Evolutionary conservation across 1,140 invertebrate genomes (phyloP).

Genomic region (Drosophila novamexicana): DNA sequence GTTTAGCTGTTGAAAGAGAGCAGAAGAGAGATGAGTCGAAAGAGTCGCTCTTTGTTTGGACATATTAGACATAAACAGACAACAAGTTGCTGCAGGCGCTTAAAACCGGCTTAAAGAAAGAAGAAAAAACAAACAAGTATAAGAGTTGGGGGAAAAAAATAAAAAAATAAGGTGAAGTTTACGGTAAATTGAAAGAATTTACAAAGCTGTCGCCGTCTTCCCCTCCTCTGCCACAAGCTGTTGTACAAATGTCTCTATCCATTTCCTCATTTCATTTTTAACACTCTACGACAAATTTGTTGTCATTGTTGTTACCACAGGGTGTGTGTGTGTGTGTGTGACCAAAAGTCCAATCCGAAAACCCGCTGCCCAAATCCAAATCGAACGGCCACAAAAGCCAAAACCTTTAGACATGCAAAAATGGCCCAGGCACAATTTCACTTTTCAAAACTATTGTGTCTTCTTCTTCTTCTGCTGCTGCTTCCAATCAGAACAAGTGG

Average conservation of each 20-base stretch:
- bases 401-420: slow-evolving; percentile 72
- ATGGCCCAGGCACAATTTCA: slow-evolving; percentile 69
- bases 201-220: slow-evolving; percentile 65
- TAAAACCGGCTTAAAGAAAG: slow-evolving; percentile 47
- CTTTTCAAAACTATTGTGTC: slow-evolving; percentile 55
- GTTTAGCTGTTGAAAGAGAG: slow-evolving; percentile 30
- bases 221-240: neutral
- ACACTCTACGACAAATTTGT: slow-evolving; percentile 53
- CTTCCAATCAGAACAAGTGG: slow-evolving; percentile 40
- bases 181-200: slow-evolving; percentile 84
- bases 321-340: too few relatives aligned
- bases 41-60: neutral
- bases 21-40: slow-evolving; percentile 7
- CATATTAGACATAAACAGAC: neutral
- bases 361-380: slow-evolving; percentile 16
- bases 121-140: slow-evolving; percentile 41
- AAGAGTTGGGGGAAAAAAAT: slow-evolving; percentile 24
- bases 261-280: slow-evolving; percentile 58
- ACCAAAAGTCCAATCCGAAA: slow-evolving; percentile 19
- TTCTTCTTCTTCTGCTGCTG: slow-evolving; percentile 26
- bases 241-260: slow-evolving; percentile 2
- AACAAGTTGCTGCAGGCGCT: slow-evolving; percentile 44
- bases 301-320: slow-evolving; percentile 30
- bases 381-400: slow-evolving; percentile 12
- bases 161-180: slow-evolving; percentile 83